Evolutionary conservation across 2,888 invertebrate species (phyloP), one percentile per base, ranked within the genome.

Genomic region (Aricia artaxerxes): DNA sequence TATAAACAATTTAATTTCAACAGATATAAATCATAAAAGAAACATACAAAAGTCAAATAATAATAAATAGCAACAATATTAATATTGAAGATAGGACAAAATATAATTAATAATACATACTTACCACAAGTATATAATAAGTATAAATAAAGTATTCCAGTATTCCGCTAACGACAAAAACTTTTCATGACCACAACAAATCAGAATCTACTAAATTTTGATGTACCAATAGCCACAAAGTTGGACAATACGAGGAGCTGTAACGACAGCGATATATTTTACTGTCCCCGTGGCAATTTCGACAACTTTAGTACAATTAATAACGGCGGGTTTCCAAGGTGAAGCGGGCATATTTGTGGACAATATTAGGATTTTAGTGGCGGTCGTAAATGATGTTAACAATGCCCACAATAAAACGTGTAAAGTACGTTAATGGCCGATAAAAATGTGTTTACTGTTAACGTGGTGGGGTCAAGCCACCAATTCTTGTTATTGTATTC

Each of bases 391-490:
- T 83, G 81, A 89, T 88, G 89, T 88, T 89, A 89, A 92, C 92
- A 91, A 92, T 89, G 88, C 87, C 85, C 86, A 90, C 90, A 92
- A 89, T 93, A 93, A 92, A 93, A 92, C 91, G 90, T 89, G 90
- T 89, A 92, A 92, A 92, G 90, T 91, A 89, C 91, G 91, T 91
- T 92, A 92, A 92, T 91, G 90, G 87, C 87, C 91, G 83, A 92
- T 93, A 92, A 92, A 92, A 88, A 84, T 83, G 86, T 90, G 92
- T 92, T 92, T 92, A 92, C 90, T 90, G 76, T 76, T 76, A 75
- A 35, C 49, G 44, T 73, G 31, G 31, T 44, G 49, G 75, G 44
- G 86, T 88, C 78, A 78, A 78, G 81, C 80, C 81, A 78, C 81
- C 81, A 82, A 83, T 81, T 82, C 80, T 80, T 78, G 80, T 80